Evolutionary conservation across 2,888 invertebrate species (phyloP), one percentile per base, ranked within the genome.

Genomic region (Oscheius sp.): DNA sequence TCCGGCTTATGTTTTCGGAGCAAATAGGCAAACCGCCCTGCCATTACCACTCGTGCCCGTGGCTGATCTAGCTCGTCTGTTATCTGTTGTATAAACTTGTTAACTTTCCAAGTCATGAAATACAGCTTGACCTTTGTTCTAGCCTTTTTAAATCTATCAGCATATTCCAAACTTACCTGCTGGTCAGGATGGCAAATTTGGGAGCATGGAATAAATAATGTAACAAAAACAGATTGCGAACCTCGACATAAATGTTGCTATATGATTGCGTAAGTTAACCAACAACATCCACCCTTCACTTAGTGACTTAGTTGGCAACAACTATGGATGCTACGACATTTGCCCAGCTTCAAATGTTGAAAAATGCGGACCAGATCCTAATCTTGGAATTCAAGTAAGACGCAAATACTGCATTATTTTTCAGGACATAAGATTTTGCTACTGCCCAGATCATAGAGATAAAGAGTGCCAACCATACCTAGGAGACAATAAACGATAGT

Each of bases 201-300:
- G 65, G 65, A 65, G 30, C 17, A 30, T 14, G 51, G 32, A 5
- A 65, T 65, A 9, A 65, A 65, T 28, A 65, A 65, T 36, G 65
- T 65, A 20, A 51, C 65, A n/a, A 28, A 51, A 24, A 20, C 26
- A 1, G 17, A 41, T 28, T 65, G 65, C 20, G 14, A 9, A 0
- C 51, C 47, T 14, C 28, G 44, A n/a, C 54, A 65, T 14, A 32
- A 41, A 2, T 65, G 65, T 24, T 65, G 65, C 41, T 63, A 45
- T 63, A 45, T 63, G 38, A 50, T 54, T 0, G 54, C 62, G 62
- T 62, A 26, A 22, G 62, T 45, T 45, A 8, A 30, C 0, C n/a
- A 24, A n/a, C n/a, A n/a, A n/a, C n/a, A n/a, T n/a, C n/a, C n/a
- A n/a, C n/a, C n/a, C 26, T 26, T 45, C 6, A 0, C n/a, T 45